Conservation (phyloP, 2,888 invertebrate genomes). For the Neuroscelio doddi region DNA sequence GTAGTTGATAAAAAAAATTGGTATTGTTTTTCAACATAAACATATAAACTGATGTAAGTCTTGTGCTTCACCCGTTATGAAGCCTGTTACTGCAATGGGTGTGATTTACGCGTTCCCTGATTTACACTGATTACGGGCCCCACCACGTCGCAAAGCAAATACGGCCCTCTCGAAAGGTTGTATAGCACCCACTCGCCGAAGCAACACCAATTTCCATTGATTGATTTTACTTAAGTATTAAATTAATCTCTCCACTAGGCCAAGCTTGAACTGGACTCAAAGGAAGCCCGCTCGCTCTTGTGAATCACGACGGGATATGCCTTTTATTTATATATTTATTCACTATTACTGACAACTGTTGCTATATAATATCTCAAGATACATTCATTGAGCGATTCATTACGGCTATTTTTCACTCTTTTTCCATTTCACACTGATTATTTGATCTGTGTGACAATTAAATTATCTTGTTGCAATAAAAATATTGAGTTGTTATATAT, state of each 20-base stretch:
- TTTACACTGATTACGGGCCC: slow-evolving; percentile 71
- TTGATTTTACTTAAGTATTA: slow-evolving; percentile 69
- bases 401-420: slow-evolving; percentile 6
- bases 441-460: slow-evolving; percentile 16
- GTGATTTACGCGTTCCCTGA: slow-evolving; percentile 72
- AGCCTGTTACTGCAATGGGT: slow-evolving; percentile 63
- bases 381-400: slow-evolving; percentile 5
- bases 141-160: slow-evolving; percentile 68
- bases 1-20: too few species aligned
- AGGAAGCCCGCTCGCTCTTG: slow-evolving; percentile 10
- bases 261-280: slow-evolving; percentile 17
- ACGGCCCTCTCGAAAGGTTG: slow-evolving; percentile 51
- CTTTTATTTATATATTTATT: slow-evolving; percentile 33
- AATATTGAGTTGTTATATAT: background rate
- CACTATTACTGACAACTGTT: slow-evolving; percentile 23
- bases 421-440: slow-evolving; percentile 12
- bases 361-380: slow-evolving; percentile 16
- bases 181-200: slow-evolving; percentile 54
- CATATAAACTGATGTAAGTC: slow-evolving; percentile 22
- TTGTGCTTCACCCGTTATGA: slow-evolving; percentile 61
- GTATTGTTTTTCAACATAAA: slow-evolving; percentile 9
- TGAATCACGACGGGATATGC: slow-evolving; percentile 15
- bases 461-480: slow-evolving; percentile 16
- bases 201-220: slow-evolving; percentile 66
- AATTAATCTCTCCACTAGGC: slow-evolving; percentile 54